A percentile compares a stretch with the other conserved stretches of the same genome.
These are phyloP conservation scores for Tetraodon nigroviridis DNA, from an alignment of 2,113 vertebrate genomes.

Conservation along the genomic window DNA sequence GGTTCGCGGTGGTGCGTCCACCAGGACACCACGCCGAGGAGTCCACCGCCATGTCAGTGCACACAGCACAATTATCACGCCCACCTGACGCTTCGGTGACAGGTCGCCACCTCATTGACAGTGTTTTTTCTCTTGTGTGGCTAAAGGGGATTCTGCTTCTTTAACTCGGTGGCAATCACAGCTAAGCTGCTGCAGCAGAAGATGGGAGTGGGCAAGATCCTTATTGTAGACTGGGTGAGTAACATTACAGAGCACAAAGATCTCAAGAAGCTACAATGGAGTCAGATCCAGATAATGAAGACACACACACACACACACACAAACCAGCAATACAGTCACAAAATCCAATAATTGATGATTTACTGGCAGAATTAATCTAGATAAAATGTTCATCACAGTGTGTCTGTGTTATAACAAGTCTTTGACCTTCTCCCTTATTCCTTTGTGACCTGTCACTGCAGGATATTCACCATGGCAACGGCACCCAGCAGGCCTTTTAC, in stretches of 20 bases:
- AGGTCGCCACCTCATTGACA: not conserved
- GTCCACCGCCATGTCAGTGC: slow-evolving; percentile 67
- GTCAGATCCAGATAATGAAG: too few relatives aligned
- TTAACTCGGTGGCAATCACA: slow-evolving; percentile 68
- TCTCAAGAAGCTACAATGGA: too few relatives aligned
- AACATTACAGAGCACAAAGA: too few relatives aligned
- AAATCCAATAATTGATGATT: not conserved
- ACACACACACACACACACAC: too few relatives aligned
- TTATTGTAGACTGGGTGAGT: slow-evolving; percentile 67
- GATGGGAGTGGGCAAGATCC: slow-evolving; percentile 66
- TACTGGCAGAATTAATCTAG: not conserved
- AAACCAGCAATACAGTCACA: too few relatives aligned
- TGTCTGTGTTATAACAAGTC: not conserved
- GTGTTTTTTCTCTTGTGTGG: not conserved
- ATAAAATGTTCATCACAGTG: not conserved
- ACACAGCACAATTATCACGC: not conserved
- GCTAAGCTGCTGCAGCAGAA: slow-evolving; percentile 68
- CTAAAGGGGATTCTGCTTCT: slow-evolving; percentile 69
- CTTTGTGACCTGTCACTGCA: slow-evolving; percentile 30
- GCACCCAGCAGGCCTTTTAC: slow-evolving; percentile 69
- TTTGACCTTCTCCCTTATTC: slow-evolving; percentile 15
- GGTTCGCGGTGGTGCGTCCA: slow-evolving; percentile 65
- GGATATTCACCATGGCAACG: slow-evolving; percentile 71
- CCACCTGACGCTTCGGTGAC: not conserved
- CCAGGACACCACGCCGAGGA: slow-evolving; percentile 68